Evolutionary conservation across 2,797 vertebrate species (phyloP).

Genomic region (Protonibea diacanthus): DNA sequence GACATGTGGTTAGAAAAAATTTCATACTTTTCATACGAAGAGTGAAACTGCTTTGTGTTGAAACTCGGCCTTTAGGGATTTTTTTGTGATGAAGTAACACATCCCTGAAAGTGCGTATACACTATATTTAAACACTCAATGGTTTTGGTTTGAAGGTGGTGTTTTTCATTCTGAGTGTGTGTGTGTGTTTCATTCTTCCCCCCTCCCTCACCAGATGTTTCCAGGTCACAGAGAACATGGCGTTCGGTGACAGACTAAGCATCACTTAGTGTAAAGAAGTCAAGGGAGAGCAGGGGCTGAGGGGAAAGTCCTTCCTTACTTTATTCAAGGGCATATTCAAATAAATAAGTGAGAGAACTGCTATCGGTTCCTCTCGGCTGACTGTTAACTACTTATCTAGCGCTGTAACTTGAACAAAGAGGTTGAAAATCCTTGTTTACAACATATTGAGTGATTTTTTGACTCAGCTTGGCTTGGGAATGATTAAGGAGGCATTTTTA

Average conservation of each 20-base stretch:
- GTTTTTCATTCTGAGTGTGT: conserved; percentile 31
- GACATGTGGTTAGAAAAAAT: too few species aligned
- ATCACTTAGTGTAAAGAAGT: conserved; percentile 19
- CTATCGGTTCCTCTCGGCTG: conserved; percentile 29
- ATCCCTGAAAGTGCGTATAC: background rate
- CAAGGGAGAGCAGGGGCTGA: conserved; percentile 14
- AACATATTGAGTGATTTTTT: background rate
- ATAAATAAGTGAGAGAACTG: conserved; percentile 38
- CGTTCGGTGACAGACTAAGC: conserved; percentile 23
- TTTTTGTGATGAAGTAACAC: conserved; percentile 11
- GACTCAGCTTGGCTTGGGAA: background rate
- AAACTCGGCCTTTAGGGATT: background rate
- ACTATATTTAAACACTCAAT: conserved; percentile 11
- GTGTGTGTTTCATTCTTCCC: background rate
- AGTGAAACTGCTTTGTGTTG: background rate
- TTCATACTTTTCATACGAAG: too few species aligned
- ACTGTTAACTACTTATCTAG: conserved; percentile 9
- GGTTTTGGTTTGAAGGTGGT: conserved; percentile 30
- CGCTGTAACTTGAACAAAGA: background rate
- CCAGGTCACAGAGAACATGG: conserved; percentile 71
- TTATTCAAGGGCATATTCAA: conserved; percentile 27
- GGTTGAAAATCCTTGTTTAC: conserved; percentile 19
- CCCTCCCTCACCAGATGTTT: conserved; percentile 76
- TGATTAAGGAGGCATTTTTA: background rate
- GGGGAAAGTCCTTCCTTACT: conserved; percentile 48